phyloP scores from a whole-genome alignment of 1,140 invertebrate species.

The Argopecten irradians region DNA sequence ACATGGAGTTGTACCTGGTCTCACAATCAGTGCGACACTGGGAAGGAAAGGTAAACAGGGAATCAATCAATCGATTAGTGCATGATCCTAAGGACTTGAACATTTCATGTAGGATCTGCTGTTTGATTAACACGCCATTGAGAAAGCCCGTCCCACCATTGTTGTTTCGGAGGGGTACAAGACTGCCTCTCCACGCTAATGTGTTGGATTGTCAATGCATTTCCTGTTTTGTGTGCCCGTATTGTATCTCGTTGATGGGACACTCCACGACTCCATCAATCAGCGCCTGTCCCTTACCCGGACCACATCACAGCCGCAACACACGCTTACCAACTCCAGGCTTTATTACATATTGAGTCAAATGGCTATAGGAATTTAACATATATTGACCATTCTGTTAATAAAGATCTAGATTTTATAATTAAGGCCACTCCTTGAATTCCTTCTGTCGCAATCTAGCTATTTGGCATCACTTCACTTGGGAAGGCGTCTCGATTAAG shows the following conservation, averaged over 20 bases:
- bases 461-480: no score
- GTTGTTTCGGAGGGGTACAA: neutral
- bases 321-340: neutral
- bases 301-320: neutral
- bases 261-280: constrained; percentile 14
- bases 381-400: neutral
- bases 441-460: no score
- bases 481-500: no score
- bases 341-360: neutral
- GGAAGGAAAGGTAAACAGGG: neutral
- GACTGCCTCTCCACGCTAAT: neutral
- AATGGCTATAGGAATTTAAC: neutral
- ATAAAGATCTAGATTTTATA: neutral
- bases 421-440: no score
- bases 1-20: neutral
- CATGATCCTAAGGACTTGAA: neutral
- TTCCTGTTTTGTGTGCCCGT: constrained; percentile 20
- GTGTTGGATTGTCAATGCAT: constrained; percentile 1
- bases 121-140: constrained; percentile 5
- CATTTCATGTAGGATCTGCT: neutral
- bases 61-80: neutral
- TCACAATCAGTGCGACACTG: neutral
- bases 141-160: neutral
- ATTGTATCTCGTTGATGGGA: neutral
- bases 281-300: neutral